Evolutionary conservation across 1,140 invertebrate species (phyloP).

Genomic region (Hyles vespertilio): DNA sequence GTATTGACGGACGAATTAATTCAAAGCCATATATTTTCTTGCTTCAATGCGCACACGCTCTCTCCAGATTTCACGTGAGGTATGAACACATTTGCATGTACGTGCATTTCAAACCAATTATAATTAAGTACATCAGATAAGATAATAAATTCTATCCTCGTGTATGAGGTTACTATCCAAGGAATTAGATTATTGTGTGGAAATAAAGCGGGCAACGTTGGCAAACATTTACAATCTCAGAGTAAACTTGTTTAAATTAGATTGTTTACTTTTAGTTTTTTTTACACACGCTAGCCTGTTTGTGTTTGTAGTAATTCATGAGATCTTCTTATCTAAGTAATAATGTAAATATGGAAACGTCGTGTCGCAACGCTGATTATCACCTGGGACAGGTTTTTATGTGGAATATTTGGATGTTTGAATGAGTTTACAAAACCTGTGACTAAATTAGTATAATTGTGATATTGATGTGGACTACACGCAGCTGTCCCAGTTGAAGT

Average conservation of each 20-base stretch:
- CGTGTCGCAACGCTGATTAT: too few species aligned
- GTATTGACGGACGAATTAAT: constrained; percentile 41
- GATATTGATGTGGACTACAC: too few species aligned
- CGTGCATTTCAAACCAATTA: constrained; percentile 47
- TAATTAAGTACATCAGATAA: constrained; percentile 61
- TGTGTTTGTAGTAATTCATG: too few species aligned
- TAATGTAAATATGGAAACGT: too few species aligned
- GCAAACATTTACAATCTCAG: background rate
- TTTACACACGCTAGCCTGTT: too few species aligned
- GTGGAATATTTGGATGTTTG: too few species aligned
- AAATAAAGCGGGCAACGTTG: constrained; percentile 6
- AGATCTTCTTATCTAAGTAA: too few species aligned
- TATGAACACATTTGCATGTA: constrained; percentile 65
- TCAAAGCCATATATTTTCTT: constrained; percentile 39
- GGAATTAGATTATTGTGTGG: constrained; percentile 23
- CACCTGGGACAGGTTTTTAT: too few species aligned
- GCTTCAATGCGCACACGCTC: constrained; percentile 54
- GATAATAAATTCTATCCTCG: constrained; percentile 40
- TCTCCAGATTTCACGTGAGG: constrained; percentile 61
- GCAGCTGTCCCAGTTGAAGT: too few species aligned
- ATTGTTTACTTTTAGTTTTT: background rate
- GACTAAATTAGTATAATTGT: too few species aligned
- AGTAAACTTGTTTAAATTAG: background rate
- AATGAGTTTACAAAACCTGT: too few species aligned
- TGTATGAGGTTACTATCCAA: constrained; percentile 19